Base-by-base conservation (phyloP, 2,797 vertebrate genomes). In the Gephyroberyx darwinii region DNA sequence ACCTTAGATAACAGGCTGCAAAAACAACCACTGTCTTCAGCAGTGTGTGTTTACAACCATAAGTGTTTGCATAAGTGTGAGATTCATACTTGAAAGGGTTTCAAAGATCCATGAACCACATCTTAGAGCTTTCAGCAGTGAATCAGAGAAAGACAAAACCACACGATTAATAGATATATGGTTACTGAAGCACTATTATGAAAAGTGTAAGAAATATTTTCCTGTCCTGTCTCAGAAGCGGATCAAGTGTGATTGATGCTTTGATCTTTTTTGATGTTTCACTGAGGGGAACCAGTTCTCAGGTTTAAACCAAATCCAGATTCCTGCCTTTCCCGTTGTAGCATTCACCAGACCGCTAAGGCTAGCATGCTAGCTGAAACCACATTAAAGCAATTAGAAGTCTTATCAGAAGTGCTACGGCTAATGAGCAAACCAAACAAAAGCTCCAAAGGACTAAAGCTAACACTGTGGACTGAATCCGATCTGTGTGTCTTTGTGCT, bases 341-440 rank as follows among this genome's bases (percentile, higher is more conserved):
- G 71, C 80, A 60, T 65, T 86, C 80, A 78, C 63, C 71, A 64
- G 69, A 67, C 74, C 54, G 65, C 81, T 74, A 62, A 47, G 78
- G 72, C 73, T 74, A 87, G 80, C 80, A 85, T 9, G 59, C 75
- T 84, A 85, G 87, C 84, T 74, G 77, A 77, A 81, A 75, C 81
- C 86, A 90, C 84, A 89, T 88, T 91, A 85, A 85, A 91, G 88
- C 75, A 89, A 93, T 91, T 88, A 86, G 77, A 74, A 69, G 77
- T 60, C 85, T 91, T 90, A 93, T 93, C 88, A 88, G 80, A 86
- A 88, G 87, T 82, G 80, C 85, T 81, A 83, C 56, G 77, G 65
- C 84, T 92, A 93, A 94, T 93, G 90, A 91, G 78, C 74, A 89
- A 91, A 82, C 87, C 84, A 92, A 93, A 93, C 90, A 92, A 71